Evolutionary conservation across 2,797 vertebrate species (phyloP).

Genomic region (Danio kyathit): DNA sequence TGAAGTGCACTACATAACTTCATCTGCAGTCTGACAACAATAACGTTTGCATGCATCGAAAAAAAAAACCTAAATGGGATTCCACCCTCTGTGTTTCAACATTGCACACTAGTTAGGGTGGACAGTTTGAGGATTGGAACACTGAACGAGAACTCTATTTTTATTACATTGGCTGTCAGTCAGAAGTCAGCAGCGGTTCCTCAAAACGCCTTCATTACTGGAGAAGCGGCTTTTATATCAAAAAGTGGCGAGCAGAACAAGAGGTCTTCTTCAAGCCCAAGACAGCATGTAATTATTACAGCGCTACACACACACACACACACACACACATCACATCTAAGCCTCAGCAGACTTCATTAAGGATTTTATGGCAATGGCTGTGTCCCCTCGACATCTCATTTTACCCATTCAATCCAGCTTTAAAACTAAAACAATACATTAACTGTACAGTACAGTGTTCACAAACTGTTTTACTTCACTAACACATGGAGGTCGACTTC

Average conservation of each 20-base stretch:
- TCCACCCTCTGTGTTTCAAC: neutral
- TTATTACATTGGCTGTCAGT: conserved; percentile 5
- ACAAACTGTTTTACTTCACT: too few relatives aligned
- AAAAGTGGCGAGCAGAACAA: conserved; percentile 44
- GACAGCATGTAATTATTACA: conserved; percentile 65
- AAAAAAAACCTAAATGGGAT: neutral
- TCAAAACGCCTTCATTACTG: conserved; percentile 41
- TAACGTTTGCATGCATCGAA: neutral
- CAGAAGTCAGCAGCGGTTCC: neutral
- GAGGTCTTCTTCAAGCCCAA: conserved; percentile 64
- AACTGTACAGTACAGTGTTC: too few relatives aligned
- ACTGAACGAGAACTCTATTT: neutral
- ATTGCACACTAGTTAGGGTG: neutral
- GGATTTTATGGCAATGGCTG: conserved; percentile 64
- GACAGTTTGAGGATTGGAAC: neutral
- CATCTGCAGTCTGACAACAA: neutral
- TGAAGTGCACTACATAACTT: neutral
- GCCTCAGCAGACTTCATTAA: conserved; percentile 72
- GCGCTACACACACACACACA: conserved; percentile 1
- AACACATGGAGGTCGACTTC: too few relatives aligned
- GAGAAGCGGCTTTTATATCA: conserved; percentile 41
- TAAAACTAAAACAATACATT: too few relatives aligned
- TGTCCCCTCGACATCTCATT: conserved; percentile 42
- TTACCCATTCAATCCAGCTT: too few relatives aligned
- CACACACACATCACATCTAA: conserved; percentile 27